Evolutionary conservation across 92 coral and sea anemone species (phyloP).

Genomic region (Virgularia gustaviana): DNA sequence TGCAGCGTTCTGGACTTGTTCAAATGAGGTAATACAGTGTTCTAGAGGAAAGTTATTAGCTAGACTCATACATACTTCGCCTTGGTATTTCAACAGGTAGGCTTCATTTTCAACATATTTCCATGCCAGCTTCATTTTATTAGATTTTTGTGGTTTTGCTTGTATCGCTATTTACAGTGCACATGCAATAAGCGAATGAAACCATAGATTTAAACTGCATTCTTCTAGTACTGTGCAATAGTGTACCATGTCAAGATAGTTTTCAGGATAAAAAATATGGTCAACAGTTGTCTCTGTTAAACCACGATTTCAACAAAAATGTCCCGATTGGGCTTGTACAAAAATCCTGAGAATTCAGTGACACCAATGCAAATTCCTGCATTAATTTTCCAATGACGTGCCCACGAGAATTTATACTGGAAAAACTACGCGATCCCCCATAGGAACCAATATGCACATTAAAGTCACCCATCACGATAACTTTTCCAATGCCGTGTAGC

Average conservation of each 20-base stretch:
- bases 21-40: too few species aligned
- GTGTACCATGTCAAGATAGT: not conserved
- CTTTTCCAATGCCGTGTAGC: not conserved
- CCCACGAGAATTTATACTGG: not conserved
- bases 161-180: not conserved
- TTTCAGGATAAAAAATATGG: not conserved
- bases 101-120: not conserved
- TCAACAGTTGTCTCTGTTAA: not conserved
- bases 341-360: not conserved
- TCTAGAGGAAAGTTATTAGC: too few species aligned
- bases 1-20: too few species aligned
- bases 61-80: too few species aligned
- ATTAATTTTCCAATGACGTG: not conserved
- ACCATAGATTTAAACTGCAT: not conserved
- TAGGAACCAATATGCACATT: not conserved
- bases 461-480: not conserved
- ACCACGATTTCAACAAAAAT: not conserved
- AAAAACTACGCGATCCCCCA: not conserved
- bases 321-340: not conserved
- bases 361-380: not conserved
- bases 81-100: not conserved
- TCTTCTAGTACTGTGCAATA: not conserved
- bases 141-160: not conserved
- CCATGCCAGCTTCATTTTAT: not conserved
- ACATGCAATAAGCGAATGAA: not conserved